A percentile compares a stretch with the other conserved stretches of the same genome.
Conservation (phyloP, 2,888 invertebrate species). For the Drosophila macrospina region DNA sequence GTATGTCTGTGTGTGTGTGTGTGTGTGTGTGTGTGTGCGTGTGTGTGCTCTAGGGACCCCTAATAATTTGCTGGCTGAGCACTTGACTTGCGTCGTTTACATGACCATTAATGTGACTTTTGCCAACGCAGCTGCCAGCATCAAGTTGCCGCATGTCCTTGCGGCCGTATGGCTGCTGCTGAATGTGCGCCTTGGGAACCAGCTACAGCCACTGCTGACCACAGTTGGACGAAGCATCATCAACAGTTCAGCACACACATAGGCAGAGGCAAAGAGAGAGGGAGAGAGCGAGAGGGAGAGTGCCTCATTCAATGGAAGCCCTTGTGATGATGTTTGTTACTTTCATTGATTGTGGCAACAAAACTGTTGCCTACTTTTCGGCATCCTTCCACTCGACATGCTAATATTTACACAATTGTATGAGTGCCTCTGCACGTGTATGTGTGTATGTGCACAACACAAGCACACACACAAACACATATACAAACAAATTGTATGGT, state of each 20-base stretch:
- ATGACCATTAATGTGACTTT: slow-evolving; percentile 77
- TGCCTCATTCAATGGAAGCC: slow-evolving; percentile 6
- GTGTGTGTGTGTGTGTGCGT: slow-evolving; percentile 7
- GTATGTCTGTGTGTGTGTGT: slow-evolving; percentile 1
- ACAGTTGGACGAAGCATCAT: slow-evolving; percentile 5
- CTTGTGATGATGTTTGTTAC: slow-evolving; percentile 20
- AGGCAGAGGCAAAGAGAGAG: neutral
- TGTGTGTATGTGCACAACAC: slow-evolving; percentile 15
- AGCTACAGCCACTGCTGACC: slow-evolving; percentile 9
- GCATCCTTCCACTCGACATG: slow-evolving; percentile 40
- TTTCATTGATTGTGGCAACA: slow-evolving; percentile 55
- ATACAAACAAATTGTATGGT: slow-evolving; percentile 19
- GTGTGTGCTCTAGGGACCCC: slow-evolving; percentile 43
- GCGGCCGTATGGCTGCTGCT: slow-evolving; percentile 21
- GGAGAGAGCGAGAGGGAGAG: neutral
- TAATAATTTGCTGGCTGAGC: slow-evolving; percentile 74
- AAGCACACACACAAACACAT: slow-evolving; percentile 1
- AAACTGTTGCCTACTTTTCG: slow-evolving; percentile 52
- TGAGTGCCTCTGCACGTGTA: neutral
- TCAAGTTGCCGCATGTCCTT: slow-evolving; percentile 21
- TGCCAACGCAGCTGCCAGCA: slow-evolving; percentile 61
- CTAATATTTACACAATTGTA: slow-evolving; percentile 44
- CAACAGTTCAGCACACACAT: neutral
- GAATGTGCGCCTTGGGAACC: slow-evolving; percentile 52
- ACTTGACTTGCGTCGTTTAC: slow-evolving; percentile 71